Percentiles rank a stretch among this genome's conserved stretches.
These are phyloP conservation scores for Cacatua alba DNA, from an alignment of 2,113 vertebrate species.

Conservation along the genomic window DNA sequence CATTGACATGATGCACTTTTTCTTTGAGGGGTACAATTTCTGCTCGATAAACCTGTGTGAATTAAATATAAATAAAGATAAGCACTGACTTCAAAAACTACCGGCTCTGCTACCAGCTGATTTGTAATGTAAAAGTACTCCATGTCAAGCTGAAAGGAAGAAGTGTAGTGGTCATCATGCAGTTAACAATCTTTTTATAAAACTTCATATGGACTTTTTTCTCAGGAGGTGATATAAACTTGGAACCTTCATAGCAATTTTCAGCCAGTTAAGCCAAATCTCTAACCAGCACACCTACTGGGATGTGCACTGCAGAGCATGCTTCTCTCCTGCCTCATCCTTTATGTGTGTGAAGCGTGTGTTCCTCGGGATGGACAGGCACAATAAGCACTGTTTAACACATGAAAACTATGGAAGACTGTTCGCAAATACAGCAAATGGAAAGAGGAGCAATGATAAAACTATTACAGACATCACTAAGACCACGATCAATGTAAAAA, in stretches of 20 bases:
- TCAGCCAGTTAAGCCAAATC: background rate
- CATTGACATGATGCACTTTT: constrained; percentile 88
- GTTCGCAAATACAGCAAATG: background rate
- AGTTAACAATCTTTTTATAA: background rate
- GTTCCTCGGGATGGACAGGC: fast-evolving
- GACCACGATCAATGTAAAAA: background rate
- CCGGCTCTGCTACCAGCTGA: background rate
- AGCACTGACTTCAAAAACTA: background rate
- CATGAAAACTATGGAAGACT: background rate
- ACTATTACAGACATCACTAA: background rate
- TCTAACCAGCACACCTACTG: background rate
- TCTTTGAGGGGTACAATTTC: constrained; percentile 90
- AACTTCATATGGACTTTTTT: background rate
- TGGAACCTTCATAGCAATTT: background rate
- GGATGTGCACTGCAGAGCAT: background rate
- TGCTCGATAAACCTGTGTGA: constrained; percentile 85
- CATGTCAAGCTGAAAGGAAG: background rate
- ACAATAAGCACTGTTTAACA: background rate
- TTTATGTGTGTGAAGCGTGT: fast-evolving
- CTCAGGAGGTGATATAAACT: background rate
- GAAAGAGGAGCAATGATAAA: background rate
- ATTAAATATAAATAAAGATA: background rate
- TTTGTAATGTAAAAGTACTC: background rate
- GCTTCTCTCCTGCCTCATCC: background rate
- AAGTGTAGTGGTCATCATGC: fast-evolving